A percentile compares a stretch with the other conserved stretches of the same genome.
These are phyloP conservation scores for Eudasyphora cyanicolor DNA, from an alignment of 2,888 invertebrate genomes.

Conservation along the genomic window DNA sequence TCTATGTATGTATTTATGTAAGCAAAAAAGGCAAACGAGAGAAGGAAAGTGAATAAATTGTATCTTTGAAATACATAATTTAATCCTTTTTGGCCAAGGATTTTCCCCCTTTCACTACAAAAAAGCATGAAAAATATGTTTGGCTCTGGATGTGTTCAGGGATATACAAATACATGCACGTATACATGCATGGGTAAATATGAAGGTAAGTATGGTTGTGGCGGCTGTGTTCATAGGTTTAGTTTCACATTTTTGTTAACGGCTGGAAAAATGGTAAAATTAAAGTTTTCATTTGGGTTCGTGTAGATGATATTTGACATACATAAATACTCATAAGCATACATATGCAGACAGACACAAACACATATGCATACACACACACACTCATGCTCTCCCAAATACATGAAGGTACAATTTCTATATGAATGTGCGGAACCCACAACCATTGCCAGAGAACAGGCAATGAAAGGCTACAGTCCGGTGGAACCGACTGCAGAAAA, in stretches of 20 bases:
- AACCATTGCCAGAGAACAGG: neutral
- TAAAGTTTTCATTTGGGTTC: constrained; percentile 24
- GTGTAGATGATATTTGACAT: constrained; percentile 30
- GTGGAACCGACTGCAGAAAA: too few relatives aligned
- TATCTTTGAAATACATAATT: constrained; percentile 30
- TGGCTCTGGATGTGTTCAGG: neutral
- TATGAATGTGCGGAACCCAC: neutral
- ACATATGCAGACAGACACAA: neutral
- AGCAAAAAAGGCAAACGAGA: neutral
- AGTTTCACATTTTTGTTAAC: constrained; percentile 28
- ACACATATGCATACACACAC: neutral
- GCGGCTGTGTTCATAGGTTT: neutral
- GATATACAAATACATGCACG: neutral
- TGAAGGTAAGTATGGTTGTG: neutral
- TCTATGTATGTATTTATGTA: neutral
- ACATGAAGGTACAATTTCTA: too few relatives aligned
- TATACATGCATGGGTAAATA: neutral
- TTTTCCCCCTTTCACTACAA: neutral
- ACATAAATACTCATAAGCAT: constrained; percentile 21
- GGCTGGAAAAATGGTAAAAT: constrained; percentile 19
- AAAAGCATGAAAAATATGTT: constrained; percentile 9
- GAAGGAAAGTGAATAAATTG: constrained; percentile 34
- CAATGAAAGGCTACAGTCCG: too few relatives aligned
- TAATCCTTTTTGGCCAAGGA: constrained; percentile 28
- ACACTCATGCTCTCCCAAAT: neutral